Evolutionary conservation across 2,797 vertebrate genomes (phyloP).

Genomic region (Alauda arvensis): DNA sequence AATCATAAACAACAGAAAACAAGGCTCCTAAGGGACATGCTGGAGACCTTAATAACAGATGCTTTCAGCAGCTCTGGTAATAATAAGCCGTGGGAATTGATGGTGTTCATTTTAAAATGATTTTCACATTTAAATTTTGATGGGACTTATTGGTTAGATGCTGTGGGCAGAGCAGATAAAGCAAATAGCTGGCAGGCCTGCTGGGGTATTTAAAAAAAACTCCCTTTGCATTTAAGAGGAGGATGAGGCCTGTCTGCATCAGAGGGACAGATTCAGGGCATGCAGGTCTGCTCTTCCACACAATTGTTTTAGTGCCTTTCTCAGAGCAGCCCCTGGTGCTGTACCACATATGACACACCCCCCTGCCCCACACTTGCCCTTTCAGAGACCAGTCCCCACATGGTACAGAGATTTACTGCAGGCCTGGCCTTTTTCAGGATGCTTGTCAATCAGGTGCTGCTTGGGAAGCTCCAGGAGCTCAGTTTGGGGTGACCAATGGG

Average conservation of each 20-base stretch:
- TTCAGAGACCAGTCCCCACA: background rate
- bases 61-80: background rate
- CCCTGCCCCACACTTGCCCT: background rate
- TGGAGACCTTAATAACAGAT: background rate
- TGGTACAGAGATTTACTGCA: background rate
- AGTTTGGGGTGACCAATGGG: background rate
- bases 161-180: background rate
- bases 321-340: background rate
- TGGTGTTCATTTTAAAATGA: background rate
- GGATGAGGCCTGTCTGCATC: background rate
- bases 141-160: background rate
- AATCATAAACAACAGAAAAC: conserved; percentile 13
- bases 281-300: background rate
- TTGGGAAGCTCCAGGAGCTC: background rate
- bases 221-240: background rate
- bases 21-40: background rate
- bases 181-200: background rate
- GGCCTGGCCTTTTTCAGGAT: background rate
- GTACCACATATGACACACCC: accelerated
- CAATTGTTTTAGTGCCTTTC: accelerated
- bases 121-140: conserved; percentile 12
- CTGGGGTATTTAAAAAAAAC: background rate
- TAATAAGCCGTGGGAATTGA: conserved; percentile 4
- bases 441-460: background rate
- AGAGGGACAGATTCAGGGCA: background rate